These are phyloP conservation scores for Cyphomyrus discorhynchus DNA, from an alignment of 2,113 vertebrate genomes.

Conservation along the genomic window DNA sequence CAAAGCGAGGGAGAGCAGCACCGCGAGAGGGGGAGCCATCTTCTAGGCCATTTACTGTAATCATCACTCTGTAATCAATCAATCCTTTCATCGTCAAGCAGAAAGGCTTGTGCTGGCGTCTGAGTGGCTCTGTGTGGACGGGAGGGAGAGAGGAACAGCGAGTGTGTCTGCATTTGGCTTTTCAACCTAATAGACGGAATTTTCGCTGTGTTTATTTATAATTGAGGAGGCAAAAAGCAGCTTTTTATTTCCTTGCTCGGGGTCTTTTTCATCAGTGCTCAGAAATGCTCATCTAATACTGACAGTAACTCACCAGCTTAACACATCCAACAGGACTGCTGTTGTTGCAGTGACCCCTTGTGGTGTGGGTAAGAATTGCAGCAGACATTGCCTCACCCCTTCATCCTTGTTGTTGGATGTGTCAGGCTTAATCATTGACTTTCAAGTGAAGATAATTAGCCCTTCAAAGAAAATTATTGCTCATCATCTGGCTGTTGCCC, in stretches of 20 bases:
- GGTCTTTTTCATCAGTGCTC: slow-evolving; percentile 24
- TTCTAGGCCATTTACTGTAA: slow-evolving; percentile 74
- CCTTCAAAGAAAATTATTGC: slow-evolving; percentile 56
- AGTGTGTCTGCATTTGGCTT: slow-evolving; percentile 10
- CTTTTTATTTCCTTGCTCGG: slow-evolving; percentile 28
- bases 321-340: background rate
- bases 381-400: slow-evolving; percentile 36
- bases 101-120: slow-evolving; percentile 37
- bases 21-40: slow-evolving; percentile 56
- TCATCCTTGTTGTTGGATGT: slow-evolving; percentile 34
- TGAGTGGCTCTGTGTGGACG: slow-evolving; percentile 13
- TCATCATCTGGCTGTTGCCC: slow-evolving; percentile 48
- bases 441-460: slow-evolving; percentile 60
- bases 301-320: background rate
- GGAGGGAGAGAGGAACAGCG: background rate
- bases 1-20: slow-evolving; percentile 37
- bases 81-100: slow-evolving; percentile 69
- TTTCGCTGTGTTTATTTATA: slow-evolving; percentile 25
- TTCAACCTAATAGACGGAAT: slow-evolving; percentile 21
- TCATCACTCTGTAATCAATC: slow-evolving; percentile 71
- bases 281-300: slow-evolving; percentile 20
- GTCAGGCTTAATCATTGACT: slow-evolving; percentile 46
- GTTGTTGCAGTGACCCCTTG: slow-evolving; percentile 30
- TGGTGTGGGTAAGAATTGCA: slow-evolving; percentile 26
- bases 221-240: slow-evolving; percentile 27